A percentile compares a stretch with the other conserved stretches of the same genome.
phyloP scores from a whole-genome alignment of 1,140 invertebrate genomes.

The Fopius arisanus region DNA sequence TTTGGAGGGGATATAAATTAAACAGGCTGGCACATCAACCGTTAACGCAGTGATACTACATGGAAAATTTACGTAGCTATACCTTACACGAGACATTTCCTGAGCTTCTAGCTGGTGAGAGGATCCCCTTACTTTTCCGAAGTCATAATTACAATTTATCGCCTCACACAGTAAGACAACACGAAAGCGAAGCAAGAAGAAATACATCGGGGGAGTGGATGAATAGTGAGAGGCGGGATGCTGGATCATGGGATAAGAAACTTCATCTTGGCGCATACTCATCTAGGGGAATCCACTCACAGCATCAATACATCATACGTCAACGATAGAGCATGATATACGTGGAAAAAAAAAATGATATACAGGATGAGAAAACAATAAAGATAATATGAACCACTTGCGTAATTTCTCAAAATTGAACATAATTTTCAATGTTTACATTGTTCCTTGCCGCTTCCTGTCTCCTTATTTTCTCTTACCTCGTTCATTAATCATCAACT shows the following conservation, averaged over 20 bases:
- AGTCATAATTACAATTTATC: constrained; percentile 30
- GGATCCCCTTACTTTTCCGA: constrained; percentile 23
- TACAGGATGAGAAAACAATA: not conserved
- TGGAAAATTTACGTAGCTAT: not conserved
- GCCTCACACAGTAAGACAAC: not conserved
- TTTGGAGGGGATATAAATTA: constrained; percentile 18
- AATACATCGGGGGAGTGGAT: not conserved
- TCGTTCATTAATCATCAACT: constrained; percentile 29
- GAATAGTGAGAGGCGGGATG: not conserved
- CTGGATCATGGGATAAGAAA: not conserved
- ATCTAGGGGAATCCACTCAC: constrained; percentile 10
- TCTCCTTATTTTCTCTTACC: not conserved
- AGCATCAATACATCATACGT: constrained; percentile 17
- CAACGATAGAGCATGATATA: not conserved
- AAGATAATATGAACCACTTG: not conserved
- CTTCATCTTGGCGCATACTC: not conserved
- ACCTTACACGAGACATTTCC: not conserved
- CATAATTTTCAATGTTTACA: constrained; percentile 6
- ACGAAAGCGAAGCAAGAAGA: not conserved
- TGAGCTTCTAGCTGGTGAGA: not conserved
- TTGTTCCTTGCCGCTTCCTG: not conserved
- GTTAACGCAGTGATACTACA: not conserved
- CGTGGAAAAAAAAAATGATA: not conserved
- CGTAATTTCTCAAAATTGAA: constrained; percentile 5
- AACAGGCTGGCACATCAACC: not conserved